Conservation (phyloP, 2,797 vertebrate species). For the Pelochelys cantorii region DNA sequence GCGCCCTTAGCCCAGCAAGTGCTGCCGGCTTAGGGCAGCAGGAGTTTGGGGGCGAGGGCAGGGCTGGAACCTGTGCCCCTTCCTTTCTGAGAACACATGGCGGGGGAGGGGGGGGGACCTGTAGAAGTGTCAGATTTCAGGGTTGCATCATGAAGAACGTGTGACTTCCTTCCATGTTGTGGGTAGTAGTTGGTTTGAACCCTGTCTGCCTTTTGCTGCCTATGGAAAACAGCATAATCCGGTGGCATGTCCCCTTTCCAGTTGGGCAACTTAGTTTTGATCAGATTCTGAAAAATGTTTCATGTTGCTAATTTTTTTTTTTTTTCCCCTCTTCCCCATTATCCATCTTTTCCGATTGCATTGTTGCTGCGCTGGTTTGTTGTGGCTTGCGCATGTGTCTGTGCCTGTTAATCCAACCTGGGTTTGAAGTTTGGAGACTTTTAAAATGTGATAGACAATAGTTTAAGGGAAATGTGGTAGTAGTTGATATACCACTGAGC, state of each 20-base stretch:
- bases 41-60: too few species aligned
- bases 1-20: too few species aligned
- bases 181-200: too few species aligned
- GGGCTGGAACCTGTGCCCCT: too few species aligned
- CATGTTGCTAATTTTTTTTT: accelerated
- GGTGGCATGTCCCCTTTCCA: accelerated
- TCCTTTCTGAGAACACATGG: too few species aligned
- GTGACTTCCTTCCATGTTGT: too few species aligned
- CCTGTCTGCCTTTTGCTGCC: too few species aligned
- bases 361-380: neutral
- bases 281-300: neutral
- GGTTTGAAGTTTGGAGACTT: neutral
- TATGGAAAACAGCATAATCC: too few species aligned
- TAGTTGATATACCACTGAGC: accelerated
- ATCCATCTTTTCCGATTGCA: accelerated
- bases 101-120: accelerated
- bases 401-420: accelerated
- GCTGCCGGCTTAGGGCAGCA: too few species aligned
- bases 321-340: accelerated
- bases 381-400: neutral
- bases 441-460: neutral
- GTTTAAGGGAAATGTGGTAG: accelerated
- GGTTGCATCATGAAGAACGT: neutral
- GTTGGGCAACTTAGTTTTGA: accelerated
- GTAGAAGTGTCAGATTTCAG: neutral